Evolutionary conservation across 1,140 invertebrate genomes (phyloP).

Genomic region (Parasteatoda tepidariorum): DNA sequence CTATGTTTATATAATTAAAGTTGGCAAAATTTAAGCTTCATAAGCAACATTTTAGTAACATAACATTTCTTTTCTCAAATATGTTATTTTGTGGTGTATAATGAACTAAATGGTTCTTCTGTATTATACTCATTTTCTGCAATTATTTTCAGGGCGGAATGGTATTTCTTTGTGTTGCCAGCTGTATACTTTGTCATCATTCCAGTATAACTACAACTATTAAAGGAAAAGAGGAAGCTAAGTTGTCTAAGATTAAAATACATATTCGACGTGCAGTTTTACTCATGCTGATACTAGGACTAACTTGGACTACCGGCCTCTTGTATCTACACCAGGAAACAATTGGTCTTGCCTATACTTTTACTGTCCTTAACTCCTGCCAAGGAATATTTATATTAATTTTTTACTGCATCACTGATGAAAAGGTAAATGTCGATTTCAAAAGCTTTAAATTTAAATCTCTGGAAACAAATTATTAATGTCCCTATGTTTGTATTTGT

Average conservation of each 20-base stretch:
- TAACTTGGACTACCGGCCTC: slow-evolving; percentile 91
- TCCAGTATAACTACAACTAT: slow-evolving; percentile 51
- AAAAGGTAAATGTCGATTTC: slow-evolving; percentile 29
- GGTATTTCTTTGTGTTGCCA: slow-evolving; percentile 59
- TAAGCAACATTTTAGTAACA: too few relatives aligned
- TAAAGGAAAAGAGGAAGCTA: slow-evolving; percentile 61
- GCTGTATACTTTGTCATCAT: slow-evolving; percentile 57
- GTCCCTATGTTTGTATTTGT: too few relatives aligned
- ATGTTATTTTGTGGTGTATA: too few relatives aligned
- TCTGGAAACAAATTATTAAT: too few relatives aligned
- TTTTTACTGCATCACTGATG: slow-evolving; percentile 94
- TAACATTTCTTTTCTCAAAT: too few relatives aligned
- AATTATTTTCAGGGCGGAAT: slow-evolving; percentile 53
- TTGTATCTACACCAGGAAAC: slow-evolving; percentile 87
- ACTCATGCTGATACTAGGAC: slow-evolving; percentile 83
- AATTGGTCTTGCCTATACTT: slow-evolving; percentile 88
- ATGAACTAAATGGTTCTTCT: too few relatives aligned
- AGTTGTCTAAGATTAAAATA: slow-evolving; percentile 39
- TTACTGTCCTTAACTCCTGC: slow-evolving; percentile 90
- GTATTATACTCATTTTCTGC: not conserved
- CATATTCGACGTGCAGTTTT: slow-evolving; percentile 44
- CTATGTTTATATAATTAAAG: too few relatives aligned
- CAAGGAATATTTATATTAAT: slow-evolving; percentile 96
- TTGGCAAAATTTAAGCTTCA: too few relatives aligned
- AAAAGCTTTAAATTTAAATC: too few relatives aligned